Conservation (phyloP, 2,113 vertebrate genomes). For the Antechinus flavipes region DNA sequence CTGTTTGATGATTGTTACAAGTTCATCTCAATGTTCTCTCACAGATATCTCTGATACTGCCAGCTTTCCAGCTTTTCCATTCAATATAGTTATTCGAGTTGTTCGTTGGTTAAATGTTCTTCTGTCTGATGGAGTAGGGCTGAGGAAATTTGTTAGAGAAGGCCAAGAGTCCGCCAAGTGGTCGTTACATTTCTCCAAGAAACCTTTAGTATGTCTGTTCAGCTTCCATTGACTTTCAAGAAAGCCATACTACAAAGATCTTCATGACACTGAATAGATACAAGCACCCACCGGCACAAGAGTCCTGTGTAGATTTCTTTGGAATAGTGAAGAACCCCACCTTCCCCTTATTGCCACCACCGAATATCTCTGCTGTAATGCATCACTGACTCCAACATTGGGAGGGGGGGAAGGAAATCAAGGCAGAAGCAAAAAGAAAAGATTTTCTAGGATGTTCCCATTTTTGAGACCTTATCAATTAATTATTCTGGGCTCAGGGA, state of each 20-base stretch:
- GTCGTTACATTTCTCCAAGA: conserved; percentile 62
- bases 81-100: background rate
- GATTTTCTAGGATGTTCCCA: background rate
- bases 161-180: conserved; percentile 50
- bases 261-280: conserved; percentile 28
- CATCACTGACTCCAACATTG: conserved; percentile 12
- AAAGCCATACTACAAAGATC: conserved; percentile 7
- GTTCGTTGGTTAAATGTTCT: conserved; percentile 50
- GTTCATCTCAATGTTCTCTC: conserved; percentile 55
- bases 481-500: background rate
- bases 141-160: conserved; percentile 56
- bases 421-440: background rate
- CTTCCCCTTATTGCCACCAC: background rate
- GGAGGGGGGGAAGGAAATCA: background rate
- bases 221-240: conserved; percentile 45
- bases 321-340: conserved; percentile 5
- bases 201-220: conserved; percentile 52
- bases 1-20: conserved; percentile 54
- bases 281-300: conserved; percentile 34
- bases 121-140: conserved; percentile 50
- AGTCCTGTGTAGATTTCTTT: conserved; percentile 51
- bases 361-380: conserved; percentile 37
- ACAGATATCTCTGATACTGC: conserved; percentile 44
- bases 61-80: conserved; percentile 40
- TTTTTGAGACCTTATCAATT: background rate